Evolutionary conservation across 2,888 invertebrate species (phyloP).

Genomic region (Tipula unca): DNA sequence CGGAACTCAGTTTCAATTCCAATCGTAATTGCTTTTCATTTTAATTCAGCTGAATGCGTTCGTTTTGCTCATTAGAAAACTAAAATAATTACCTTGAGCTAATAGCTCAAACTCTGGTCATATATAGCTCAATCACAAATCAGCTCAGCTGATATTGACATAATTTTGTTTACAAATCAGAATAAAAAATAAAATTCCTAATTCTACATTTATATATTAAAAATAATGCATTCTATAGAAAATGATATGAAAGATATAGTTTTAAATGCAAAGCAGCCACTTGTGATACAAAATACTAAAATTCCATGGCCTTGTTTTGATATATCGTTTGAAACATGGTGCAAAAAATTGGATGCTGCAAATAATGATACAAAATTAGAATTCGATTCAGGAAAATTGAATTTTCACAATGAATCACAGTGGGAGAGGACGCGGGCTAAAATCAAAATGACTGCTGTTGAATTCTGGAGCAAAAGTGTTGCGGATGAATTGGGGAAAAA

Average conservation of each 20-base stretch:
- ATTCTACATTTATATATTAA: not conserved
- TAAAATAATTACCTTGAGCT: too few relatives aligned
- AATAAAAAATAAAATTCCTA: not conserved
- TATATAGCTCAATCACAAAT: too few relatives aligned
- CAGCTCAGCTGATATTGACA: not conserved
- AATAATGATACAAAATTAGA: not conserved
- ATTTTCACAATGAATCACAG: constrained; percentile 49
- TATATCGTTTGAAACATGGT: constrained; percentile 33
- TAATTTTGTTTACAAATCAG: not conserved
- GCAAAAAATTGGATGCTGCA: constrained; percentile 26
- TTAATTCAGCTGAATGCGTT: too few relatives aligned
- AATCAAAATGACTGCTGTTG: constrained; percentile 50
- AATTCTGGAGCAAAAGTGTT: constrained; percentile 48
- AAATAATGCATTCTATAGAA: not conserved
- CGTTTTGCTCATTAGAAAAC: too few relatives aligned
- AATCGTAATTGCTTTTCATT: too few relatives aligned
- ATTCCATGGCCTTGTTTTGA: constrained; percentile 35
- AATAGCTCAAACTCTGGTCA: not conserved
- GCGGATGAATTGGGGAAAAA: constrained; percentile 43
- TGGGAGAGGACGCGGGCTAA: constrained; percentile 69
- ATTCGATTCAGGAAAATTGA: constrained; percentile 32
- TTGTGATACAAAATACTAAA: constrained; percentile 32
- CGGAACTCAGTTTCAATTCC: too few relatives aligned
- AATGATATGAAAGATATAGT: constrained; percentile 30
- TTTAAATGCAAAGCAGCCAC: constrained; percentile 35